Evolutionary conservation across 2,888 invertebrate species (phyloP), one percentile per base, ranked within the genome.

Genomic region (Hofmannophila pseudospretella): DNA sequence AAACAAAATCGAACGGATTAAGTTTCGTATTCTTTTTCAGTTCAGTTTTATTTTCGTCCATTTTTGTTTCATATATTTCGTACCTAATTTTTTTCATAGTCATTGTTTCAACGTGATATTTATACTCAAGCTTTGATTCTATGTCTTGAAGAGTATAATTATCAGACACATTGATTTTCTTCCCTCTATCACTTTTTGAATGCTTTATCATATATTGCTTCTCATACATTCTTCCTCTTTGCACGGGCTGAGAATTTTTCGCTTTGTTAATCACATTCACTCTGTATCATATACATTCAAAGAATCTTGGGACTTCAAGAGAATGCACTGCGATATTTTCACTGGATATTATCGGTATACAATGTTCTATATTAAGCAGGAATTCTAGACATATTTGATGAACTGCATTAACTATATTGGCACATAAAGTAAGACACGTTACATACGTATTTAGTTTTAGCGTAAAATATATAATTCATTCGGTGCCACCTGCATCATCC

Each of bases 141-240:
- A 51, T 45, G 38, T 52, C 48, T 41, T 39, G 37, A 45, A 44
- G 71, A 73, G 80, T 80, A 73, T 75, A 71, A 65, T 44, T 77
- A 72, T 80, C 78, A 45, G 42, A 48, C 50, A 58, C 63, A 66
- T 73, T 70, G 47, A 45, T 67, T 73, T 73, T 67, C 61, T 75
- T 71, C 67, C 71, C 68, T 82, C 70, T 78, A 54, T 69, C 81
- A 76, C 78, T 73, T 69, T 70, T 70, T 73, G 71, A 80, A 85
- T 80, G 86, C 86, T 85, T 86, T 74, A 72, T 67, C 81, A 81
- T 82, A 67, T 78, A 68, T 81, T 74, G 86, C 85, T 86, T 85
- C 57, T 81, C 77, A 77, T 80, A 68, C 74, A 75, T 79, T 78
- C 69, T 80, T 73, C 69, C 67, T 84, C 71, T 80, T 51, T 86